phyloP scores from a whole-genome alignment of 37 sponge, comb jelly and placozoan species.

The Cliona cf. orientalis region DNA sequence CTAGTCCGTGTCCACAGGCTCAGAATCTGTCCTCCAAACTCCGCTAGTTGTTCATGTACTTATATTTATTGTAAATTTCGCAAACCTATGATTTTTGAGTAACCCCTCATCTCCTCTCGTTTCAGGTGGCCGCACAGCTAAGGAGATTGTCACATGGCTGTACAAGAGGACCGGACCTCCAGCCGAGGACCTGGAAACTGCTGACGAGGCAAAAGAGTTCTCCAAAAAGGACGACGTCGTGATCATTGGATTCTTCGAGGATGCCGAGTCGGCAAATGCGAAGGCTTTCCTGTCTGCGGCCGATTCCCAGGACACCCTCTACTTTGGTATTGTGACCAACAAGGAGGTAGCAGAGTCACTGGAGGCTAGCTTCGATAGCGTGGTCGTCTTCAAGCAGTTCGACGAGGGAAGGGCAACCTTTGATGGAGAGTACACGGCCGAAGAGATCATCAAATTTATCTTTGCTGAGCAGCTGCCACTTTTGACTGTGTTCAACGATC shows the following conservation, averaged over 20 bases:
- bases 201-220: constrained; percentile 71
- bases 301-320: constrained; percentile 49
- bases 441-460: constrained; percentile 74
- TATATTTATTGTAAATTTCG: too few relatives aligned
- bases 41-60: too few relatives aligned
- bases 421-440: constrained; percentile 68
- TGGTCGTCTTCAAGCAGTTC: constrained; percentile 83
- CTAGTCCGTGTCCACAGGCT: too few relatives aligned
- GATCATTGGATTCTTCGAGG: constrained; percentile 82
- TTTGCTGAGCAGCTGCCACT: constrained; percentile 75
- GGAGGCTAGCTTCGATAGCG: constrained; percentile 52
- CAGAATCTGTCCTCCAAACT: too few relatives aligned
- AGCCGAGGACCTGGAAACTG: constrained; percentile 54
- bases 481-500: constrained; percentile 85
- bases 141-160: constrained; percentile 94
- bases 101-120: neutral
- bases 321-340: constrained; percentile 65
- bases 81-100: neutral
- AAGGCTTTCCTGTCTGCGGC: constrained; percentile 79
- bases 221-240: constrained; percentile 73
- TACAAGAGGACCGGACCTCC: constrained; percentile 94
- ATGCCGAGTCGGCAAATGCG: constrained; percentile 54
- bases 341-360: constrained; percentile 62
- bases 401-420: constrained; percentile 76
- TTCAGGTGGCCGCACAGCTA: constrained; percentile 83